Base-by-base conservation (phyloP, 2,888 invertebrate species). In the Phania funesta region DNA sequence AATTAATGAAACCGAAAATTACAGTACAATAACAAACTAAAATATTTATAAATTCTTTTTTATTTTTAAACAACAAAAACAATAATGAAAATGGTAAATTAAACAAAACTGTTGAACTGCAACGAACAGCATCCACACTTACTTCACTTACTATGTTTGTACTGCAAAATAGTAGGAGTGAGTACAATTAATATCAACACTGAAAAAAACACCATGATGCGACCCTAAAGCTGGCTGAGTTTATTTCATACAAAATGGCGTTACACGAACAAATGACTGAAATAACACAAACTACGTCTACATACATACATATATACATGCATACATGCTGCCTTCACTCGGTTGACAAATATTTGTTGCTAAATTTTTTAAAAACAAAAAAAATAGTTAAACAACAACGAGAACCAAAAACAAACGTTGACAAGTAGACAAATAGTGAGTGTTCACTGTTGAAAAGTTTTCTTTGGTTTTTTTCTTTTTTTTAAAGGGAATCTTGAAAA, bases 1-100 rank as follows among this genome's bases (percentile, higher is more conserved):
- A 84, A 73, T 83, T 83, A 84, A 84, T 84, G 80, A 84, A 84
- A 84, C 82, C 70, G 75, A 80, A 83, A 84, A 80, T 78, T 76
- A 52, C 58, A 70, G 32, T 29, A 46, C 68, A 48, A 44, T 22
- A 68, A 68, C 16, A 71, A 65, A 78, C 35, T 41, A n/a, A 48
- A 74, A 52, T 80, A 77, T 29, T 67, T 73, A 32, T 29, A 77
- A 62, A 62, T 48, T 9, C 18, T 52, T 65, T 68, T 64, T 16
- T 11, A 29, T 2, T 56, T n/a, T 52, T 65, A 8, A 32, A 56
- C 35, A 5, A 18, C 2, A 56, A 41, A 16, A 65, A 50, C 50
- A 50, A 64, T 32, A 68, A 56, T 20, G 52, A 73, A 77, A 81
- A 77, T 54, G 54, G 26, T 54, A 77, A 77, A 65, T 68, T 62